Evolutionary conservation across 2,113 vertebrate species (phyloP).

Genomic region (Etheostoma cragini): DNA sequence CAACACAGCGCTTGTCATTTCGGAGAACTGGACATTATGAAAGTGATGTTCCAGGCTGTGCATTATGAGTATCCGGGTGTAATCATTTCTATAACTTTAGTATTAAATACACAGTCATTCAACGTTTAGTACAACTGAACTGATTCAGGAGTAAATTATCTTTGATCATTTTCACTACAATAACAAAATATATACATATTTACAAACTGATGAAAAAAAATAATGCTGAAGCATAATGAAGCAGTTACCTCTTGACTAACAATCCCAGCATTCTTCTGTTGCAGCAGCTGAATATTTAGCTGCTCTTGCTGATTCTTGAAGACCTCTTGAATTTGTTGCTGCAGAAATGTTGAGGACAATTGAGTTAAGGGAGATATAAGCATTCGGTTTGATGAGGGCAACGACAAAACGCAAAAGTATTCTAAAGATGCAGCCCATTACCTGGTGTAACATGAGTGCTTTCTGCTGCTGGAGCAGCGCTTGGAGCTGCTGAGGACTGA

Average conservation of each 20-base stretch:
- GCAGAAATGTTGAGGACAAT: constrained; percentile 28
- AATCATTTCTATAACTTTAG: background rate
- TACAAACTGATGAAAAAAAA: constrained; percentile 10
- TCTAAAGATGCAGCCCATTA: constrained; percentile 24
- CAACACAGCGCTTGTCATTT: background rate
- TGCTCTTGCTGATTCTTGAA: constrained; percentile 86
- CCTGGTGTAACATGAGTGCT: constrained; percentile 86
- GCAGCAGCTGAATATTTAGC: constrained; percentile 82
- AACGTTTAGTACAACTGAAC: background rate
- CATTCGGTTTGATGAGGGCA: too few relatives aligned
- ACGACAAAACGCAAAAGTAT: background rate
- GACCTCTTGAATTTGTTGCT: constrained; percentile 86
- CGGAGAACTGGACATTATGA: background rate
- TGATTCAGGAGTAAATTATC: background rate
- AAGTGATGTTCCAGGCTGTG: background rate
- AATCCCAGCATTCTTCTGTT: constrained; percentile 83
- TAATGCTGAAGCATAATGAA: background rate
- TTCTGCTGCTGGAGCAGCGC: constrained; percentile 84
- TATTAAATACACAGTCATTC: background rate
- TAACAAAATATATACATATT: constrained; percentile 11
- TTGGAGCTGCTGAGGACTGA: constrained; percentile 84
- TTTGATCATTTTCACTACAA: background rate
- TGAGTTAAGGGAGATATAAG: background rate
- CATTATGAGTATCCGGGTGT: background rate
- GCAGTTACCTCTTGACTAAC: constrained; percentile 81